Evolutionary conservation across 1,140 invertebrate genomes (phyloP).

Genomic region (Augochlora pura): DNA sequence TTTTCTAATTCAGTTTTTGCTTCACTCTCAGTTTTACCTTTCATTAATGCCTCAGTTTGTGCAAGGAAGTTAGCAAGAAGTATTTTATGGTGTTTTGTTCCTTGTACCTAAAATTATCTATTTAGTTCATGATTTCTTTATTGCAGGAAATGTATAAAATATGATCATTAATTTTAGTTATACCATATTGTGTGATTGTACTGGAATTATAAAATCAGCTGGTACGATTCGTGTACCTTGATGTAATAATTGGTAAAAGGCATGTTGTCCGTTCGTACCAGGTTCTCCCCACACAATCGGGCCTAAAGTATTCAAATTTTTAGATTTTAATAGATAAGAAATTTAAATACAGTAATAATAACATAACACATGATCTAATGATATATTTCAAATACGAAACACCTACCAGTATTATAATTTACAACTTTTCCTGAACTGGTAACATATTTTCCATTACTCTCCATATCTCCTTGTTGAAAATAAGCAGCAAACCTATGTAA

Average conservation of each 20-base stretch:
- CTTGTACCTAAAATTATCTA: constrained; percentile 71
- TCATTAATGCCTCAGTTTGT: constrained; percentile 98
- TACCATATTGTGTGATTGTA: constrained; percentile 96
- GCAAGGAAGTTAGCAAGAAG: constrained; percentile 98
- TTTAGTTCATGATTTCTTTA: neutral
- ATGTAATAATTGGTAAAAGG: constrained; percentile 98
- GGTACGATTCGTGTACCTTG: constrained; percentile 95
- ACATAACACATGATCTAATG: too few relatives aligned
- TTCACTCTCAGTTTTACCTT: constrained; percentile 91
- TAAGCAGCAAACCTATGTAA: constrained; percentile 99
- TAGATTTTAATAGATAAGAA: neutral
- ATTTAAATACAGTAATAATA: too few relatives aligned
- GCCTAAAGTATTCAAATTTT: constrained; percentile 67
- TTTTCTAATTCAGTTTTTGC: constrained; percentile 88
- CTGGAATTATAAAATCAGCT: constrained; percentile 98
- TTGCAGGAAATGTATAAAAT: neutral
- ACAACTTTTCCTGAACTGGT: constrained; percentile 89
- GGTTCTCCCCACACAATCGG: constrained; percentile 93
- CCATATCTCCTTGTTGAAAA: constrained; percentile 99
- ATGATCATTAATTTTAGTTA: neutral
- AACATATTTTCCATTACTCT: constrained; percentile 99
- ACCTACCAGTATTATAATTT: constrained; percentile 89
- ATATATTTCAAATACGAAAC: constrained; percentile 1
- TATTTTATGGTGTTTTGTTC: constrained; percentile 88
- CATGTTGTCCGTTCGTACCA: constrained; percentile 99